These are phyloP conservation scores for Anoplolepis gracilipes DNA, from an alignment of 1,140 invertebrate species.

Conservation along the genomic window DNA sequence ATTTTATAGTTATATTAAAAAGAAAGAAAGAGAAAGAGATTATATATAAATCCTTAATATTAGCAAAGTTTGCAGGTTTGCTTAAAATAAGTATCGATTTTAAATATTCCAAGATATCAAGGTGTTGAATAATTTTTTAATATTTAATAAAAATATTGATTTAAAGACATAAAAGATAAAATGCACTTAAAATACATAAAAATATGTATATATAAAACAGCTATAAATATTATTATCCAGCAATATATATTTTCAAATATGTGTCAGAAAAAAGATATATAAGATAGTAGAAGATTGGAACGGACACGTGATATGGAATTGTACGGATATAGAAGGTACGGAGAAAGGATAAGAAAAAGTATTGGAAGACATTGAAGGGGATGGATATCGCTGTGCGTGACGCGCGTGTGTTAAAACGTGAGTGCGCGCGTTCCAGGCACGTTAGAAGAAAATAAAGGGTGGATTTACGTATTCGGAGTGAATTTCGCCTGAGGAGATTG, in stretches of 20 bases:
- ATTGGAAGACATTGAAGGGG: slow-evolving; percentile 56
- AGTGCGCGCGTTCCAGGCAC: slow-evolving; percentile 45
- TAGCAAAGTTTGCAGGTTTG: not conserved
- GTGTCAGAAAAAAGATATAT: slow-evolving; percentile 4
- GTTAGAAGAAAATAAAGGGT: slow-evolving; percentile 56
- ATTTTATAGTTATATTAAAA: slow-evolving; percentile 8
- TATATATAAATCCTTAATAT: not conserved
- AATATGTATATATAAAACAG: not conserved
- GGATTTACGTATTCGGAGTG: slow-evolving; percentile 54
- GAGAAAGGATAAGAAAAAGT: slow-evolving; percentile 41
- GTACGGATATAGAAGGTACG: not conserved
- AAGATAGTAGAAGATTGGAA: slow-evolving; percentile 14
- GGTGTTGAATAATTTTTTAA: slow-evolving; percentile 5
- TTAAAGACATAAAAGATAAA: not conserved
- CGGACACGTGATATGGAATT: slow-evolving; percentile 40
- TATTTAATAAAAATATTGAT: not conserved
- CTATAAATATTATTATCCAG: not conserved
- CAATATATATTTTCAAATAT: slow-evolving; percentile 2
- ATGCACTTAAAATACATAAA: not conserved
- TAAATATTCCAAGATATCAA: not conserved
- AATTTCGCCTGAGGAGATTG: slow-evolving; percentile 48
- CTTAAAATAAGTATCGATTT: not conserved
- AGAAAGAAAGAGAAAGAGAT: too few species aligned
- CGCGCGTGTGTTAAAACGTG: slow-evolving; percentile 51
- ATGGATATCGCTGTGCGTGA: slow-evolving; percentile 49